These are phyloP conservation scores for Acronicta psi DNA, from an alignment of 2,888 invertebrate species.

Conservation along the genomic window DNA sequence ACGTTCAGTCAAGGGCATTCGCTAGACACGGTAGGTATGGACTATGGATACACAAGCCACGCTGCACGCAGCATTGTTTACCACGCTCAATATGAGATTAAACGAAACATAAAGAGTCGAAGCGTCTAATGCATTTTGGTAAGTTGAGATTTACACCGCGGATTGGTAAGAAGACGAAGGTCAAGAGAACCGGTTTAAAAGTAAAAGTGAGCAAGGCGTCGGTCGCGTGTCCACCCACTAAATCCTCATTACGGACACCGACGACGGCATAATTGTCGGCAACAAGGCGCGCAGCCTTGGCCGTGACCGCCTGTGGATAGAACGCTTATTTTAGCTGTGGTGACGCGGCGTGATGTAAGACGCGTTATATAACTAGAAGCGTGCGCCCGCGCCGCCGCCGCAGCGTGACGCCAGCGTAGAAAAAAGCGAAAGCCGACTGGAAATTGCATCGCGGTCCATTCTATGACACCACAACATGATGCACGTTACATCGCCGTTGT, in stretches of 20 bases:
- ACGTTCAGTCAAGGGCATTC: constrained; percentile 86
- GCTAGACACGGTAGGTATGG: constrained; percentile 76
- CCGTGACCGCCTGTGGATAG: constrained; percentile 86
- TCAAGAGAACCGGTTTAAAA: constrained; percentile 84
- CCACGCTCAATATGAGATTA: constrained; percentile 53
- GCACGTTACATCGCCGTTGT: constrained; percentile 39
- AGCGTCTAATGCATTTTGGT: constrained; percentile 46
- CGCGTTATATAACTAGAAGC: constrained; percentile 79
- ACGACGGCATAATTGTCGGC: constrained; percentile 81
- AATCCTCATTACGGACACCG: constrained; percentile 84
- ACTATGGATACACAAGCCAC: constrained; percentile 61
- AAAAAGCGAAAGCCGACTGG: constrained; percentile 86
- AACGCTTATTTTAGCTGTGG: constrained; percentile 85
- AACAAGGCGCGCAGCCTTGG: constrained; percentile 85
- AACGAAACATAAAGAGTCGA: constrained; percentile 29
- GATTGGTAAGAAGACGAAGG: constrained; percentile 69
- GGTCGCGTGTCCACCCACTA: constrained; percentile 85
- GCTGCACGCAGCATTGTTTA: constrained; percentile 69
- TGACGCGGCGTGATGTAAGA: constrained; percentile 86
- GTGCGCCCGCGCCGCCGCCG: constrained; percentile 70
- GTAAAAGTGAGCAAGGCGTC: constrained; percentile 82
- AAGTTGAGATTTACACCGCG: constrained; percentile 45
- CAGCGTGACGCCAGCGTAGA: constrained; percentile 64
- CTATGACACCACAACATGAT: constrained; percentile 47
- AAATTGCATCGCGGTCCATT: constrained; percentile 69